Evolutionary conservation across 2,113 vertebrate species (phyloP), one percentile per base, ranked within the genome.

Genomic region (Notechis scutatus): DNA sequence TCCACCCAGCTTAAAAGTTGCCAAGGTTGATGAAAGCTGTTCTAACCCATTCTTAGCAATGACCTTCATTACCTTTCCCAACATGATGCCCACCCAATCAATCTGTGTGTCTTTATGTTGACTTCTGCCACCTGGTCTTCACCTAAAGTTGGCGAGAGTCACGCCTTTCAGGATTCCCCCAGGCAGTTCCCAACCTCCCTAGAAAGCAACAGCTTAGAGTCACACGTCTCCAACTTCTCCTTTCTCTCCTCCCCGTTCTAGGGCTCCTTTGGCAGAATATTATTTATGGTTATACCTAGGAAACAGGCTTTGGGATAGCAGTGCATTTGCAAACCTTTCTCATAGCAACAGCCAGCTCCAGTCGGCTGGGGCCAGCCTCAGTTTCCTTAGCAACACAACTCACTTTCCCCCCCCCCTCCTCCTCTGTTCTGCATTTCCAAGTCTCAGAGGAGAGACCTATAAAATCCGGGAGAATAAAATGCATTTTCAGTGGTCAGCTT

Each of bases 301-400:
- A 52, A 88, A 61, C 57, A 89, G 81, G 2, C 23, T 39, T 61
- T 54, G 39, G 11, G 8, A 2, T 89, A n/a, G 47, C 11, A 20
- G 88, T 26, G 29, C 45, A 26, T 93, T 61, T 89, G 54, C 45
- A 12, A 92, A 90, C 74, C 85, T 74, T 23, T 88, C 21, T 1
- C 69, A 88, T 23, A 93, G 74, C 39, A 95, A 81, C 64, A 91
- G 9, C 10, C 45, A 1, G 47, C 91, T 64, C 56, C 52, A 6
- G 3, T 59, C 61, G 88, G 52, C 1, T 90, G 86, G 91, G 95
- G 88, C 94, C 94, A 96, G 87, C 92, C 91, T 93, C 88, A n/a
- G 88, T 93, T 96, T 91, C 95, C 93, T 96, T 94, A 93, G 96
- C 94, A 97, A 96, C 95, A 59, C 7, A 15, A 95, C 21, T 64